A percentile compares a stretch with the other conserved stretches of the same genome.
These are phyloP conservation scores for Typhlichthys subterraneus DNA, from an alignment of 2,797 vertebrate genomes.

Conservation along the genomic window DNA sequence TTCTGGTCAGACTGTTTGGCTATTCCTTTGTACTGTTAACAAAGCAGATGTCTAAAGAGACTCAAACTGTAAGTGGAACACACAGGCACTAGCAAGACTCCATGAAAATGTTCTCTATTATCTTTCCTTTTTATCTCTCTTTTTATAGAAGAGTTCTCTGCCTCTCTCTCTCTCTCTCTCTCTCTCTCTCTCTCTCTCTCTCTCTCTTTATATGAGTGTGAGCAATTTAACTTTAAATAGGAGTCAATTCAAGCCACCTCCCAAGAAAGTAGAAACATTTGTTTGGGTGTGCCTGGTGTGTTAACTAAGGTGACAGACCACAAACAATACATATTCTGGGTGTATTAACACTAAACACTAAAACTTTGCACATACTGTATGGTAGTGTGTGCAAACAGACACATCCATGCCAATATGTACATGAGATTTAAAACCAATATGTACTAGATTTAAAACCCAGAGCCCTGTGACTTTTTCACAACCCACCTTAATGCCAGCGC, in stretches of 20 bases:
- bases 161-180: neutral
- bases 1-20: neutral
- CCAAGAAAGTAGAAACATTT: neutral
- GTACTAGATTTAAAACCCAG: too few species aligned
- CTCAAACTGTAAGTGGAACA: neutral
- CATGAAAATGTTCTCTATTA: too few species aligned
- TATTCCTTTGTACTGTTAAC: neutral
- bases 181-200: neutral
- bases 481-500: too few species aligned
- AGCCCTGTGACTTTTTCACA: too few species aligned
- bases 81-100: neutral
- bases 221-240: neutral
- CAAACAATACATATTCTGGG: slow-evolving; percentile 12
- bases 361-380: too few species aligned
- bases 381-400: too few species aligned
- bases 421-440: too few species aligned
- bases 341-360: slow-evolving; percentile 10
- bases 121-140: too few species aligned
- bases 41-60: neutral
- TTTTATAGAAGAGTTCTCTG: neutral
- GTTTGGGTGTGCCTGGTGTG: slow-evolving; percentile 8
- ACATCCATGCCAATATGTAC: too few species aligned
- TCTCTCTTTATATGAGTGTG: neutral
- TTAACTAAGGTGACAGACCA: slow-evolving; percentile 22
- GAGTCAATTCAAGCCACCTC: too few species aligned